phyloP scores from a whole-genome alignment of 2,888 invertebrate species.

The Cantharis lateralis region DNA sequence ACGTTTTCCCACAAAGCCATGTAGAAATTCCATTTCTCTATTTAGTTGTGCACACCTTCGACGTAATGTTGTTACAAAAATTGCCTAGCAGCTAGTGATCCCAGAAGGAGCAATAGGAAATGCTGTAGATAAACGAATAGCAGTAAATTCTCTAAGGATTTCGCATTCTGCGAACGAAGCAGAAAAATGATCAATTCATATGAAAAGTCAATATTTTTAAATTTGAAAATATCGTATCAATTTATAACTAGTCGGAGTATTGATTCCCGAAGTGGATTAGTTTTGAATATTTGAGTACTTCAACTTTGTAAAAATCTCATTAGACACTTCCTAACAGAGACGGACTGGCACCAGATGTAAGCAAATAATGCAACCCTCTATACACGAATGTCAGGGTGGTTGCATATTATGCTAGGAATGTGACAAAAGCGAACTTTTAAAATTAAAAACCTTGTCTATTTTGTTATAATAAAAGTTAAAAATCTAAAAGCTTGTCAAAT shows the following conservation, averaged over 20 bases:
- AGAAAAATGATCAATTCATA: slow-evolving; percentile 13
- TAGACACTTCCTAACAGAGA: background rate
- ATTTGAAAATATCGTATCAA: background rate
- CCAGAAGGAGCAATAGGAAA: slow-evolving; percentile 13
- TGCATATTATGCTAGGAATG: too few species aligned
- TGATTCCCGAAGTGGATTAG: background rate
- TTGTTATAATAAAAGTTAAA: too few species aligned
- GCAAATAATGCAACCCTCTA: too few species aligned
- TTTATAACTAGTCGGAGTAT: background rate
- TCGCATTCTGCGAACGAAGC: slow-evolving; percentile 6
- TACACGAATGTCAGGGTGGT: too few species aligned
- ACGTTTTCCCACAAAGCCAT: slow-evolving; percentile 4
- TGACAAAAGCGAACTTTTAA: too few species aligned
- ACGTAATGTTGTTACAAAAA: slow-evolving; percentile 19
- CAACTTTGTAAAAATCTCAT: background rate
- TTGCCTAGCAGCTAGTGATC: slow-evolving; percentile 10
- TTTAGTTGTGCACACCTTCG: background rate
- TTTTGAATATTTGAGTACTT: background rate
- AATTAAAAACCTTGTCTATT: too few species aligned
- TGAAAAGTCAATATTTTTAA: background rate
- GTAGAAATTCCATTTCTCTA: slow-evolving; percentile 4
- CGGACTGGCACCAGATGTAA: too few species aligned
- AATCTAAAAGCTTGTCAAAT: too few species aligned
- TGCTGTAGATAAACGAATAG: slow-evolving; percentile 11
- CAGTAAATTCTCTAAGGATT: slow-evolving; percentile 12